phyloP scores from a whole-genome alignment of 2,797 vertebrate species.

The Helicolenus hilgendorfi region DNA sequence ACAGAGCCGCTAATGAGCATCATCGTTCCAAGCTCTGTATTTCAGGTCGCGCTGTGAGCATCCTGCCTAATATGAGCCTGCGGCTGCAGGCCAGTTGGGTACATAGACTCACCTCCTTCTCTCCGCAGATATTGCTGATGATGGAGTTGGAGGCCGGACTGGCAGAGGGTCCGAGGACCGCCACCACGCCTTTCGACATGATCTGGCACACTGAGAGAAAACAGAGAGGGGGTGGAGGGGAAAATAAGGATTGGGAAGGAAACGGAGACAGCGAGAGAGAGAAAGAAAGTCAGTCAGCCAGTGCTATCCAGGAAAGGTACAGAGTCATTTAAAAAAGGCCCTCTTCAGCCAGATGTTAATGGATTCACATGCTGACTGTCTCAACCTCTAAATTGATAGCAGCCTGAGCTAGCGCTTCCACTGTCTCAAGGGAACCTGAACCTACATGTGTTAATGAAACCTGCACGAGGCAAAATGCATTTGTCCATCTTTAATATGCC shows the following conservation, averaged over 20 bases:
- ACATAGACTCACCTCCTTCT: conserved; percentile 95
- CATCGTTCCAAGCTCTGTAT: conserved; percentile 30
- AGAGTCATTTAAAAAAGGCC: conserved; percentile 22
- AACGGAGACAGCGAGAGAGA: background rate
- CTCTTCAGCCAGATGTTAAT: conserved; percentile 52
- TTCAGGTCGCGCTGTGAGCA: background rate
- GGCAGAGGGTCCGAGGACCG: conserved; percentile 96
- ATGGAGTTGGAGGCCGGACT: conserved; percentile 99
- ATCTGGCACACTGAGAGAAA: conserved; percentile 96
- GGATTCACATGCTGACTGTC: conserved; percentile 38
- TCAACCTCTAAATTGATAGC: conserved; percentile 21
- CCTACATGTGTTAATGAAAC: conserved; percentile 25
- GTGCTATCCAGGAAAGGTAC: background rate
- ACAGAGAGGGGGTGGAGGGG: conserved; percentile 1
- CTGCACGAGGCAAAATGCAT: conserved; percentile 23
- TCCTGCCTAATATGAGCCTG: background rate
- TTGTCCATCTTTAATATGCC: conserved; percentile 34
- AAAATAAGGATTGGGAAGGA: background rate
- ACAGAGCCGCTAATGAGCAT: conserved; percentile 48
- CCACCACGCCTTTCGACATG: conserved; percentile 98
- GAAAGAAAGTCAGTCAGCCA: background rate
- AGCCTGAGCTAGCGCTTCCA: conserved; percentile 33
- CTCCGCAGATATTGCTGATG: conserved; percentile 99
- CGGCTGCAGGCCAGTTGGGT: background rate
- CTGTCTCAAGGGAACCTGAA: conserved; percentile 38